Conservation (phyloP, 2,888 invertebrate genomes). For the Aricia artaxerxes region DNA sequence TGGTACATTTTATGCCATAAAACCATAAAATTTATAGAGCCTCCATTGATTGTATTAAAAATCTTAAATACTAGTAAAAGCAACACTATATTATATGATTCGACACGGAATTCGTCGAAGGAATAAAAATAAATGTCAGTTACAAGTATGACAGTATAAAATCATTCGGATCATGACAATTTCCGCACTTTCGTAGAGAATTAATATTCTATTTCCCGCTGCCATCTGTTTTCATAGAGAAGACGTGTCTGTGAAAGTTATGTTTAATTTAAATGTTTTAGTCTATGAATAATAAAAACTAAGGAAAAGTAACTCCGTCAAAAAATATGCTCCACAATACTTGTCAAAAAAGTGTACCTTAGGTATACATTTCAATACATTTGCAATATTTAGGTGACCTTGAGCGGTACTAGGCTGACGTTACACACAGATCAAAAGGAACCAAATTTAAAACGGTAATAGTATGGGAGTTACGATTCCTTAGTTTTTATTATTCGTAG, state of each 20-base stretch:
- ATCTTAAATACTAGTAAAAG: not conserved
- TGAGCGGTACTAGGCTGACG: too few species aligned
- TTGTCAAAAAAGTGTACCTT: too few species aligned
- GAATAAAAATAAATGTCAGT: not conserved
- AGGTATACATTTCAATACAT: too few species aligned
- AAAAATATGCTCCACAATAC: too few species aligned
- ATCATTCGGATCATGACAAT: slow-evolving; percentile 26
- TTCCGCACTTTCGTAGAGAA: slow-evolving; percentile 26
- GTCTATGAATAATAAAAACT: too few species aligned
- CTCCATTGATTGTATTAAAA: not conserved
- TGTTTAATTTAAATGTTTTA: not conserved
- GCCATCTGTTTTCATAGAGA: slow-evolving; percentile 20
- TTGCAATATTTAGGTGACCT: too few species aligned
- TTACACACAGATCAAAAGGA: too few species aligned
- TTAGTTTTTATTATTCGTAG: too few species aligned
- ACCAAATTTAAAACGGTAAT: too few species aligned
- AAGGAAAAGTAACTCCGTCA: too few species aligned
- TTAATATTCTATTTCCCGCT: slow-evolving; percentile 26
- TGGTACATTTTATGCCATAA: not conserved
- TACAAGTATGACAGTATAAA: slow-evolving; percentile 6
- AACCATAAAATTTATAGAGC: not conserved
- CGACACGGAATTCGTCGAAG: too few species aligned
- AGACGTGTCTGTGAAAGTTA: slow-evolving; percentile 24
- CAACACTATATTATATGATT: not conserved
- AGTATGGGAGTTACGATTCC: too few species aligned